Conservation (phyloP, 2,888 invertebrate genomes). For the Tuberolachnus salignus region DNA sequence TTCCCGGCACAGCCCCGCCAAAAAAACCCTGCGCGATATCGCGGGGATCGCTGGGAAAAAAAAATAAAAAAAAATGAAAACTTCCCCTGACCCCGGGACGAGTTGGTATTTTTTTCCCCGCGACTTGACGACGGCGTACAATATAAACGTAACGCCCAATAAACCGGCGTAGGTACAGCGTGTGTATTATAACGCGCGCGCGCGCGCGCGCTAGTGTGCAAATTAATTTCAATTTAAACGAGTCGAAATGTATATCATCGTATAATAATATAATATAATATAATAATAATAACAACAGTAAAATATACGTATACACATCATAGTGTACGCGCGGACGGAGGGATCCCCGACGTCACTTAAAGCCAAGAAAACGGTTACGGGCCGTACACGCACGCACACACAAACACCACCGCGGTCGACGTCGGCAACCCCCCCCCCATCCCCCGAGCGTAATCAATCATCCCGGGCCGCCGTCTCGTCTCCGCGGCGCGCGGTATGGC, state of each 20-base stretch:
- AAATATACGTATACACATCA: neutral
- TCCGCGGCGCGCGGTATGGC: neutral
- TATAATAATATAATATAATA: neutral
- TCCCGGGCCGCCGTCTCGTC: slow-evolving; percentile 21
- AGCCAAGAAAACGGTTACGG: slow-evolving; percentile 55
- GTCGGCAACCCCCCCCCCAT: too few species aligned
- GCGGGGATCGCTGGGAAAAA: neutral
- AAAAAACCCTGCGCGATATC: neutral
- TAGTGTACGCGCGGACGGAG: neutral
- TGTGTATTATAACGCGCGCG: neutral
- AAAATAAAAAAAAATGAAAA: slow-evolving; percentile 9
- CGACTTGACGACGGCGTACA: too few species aligned
- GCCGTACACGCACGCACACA: neutral
- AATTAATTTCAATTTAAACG: slow-evolving; percentile 57
- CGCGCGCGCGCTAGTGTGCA: slow-evolving; percentile 37
- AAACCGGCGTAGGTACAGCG: neutral
- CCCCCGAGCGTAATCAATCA: slow-evolving; percentile 49
- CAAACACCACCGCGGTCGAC: neutral
- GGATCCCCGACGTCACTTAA: slow-evolving; percentile 52
- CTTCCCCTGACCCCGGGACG: slow-evolving; percentile 44
- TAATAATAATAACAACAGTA: too few species aligned
- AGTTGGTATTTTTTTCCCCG: neutral
- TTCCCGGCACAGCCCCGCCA: neutral
- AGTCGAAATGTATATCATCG: slow-evolving; percentile 39
- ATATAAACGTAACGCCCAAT: slow-evolving; percentile 37